Evolutionary conservation across 2,113 vertebrate species (phyloP), one percentile per base, ranked within the genome.

Genomic region (Abramis brama): DNA sequence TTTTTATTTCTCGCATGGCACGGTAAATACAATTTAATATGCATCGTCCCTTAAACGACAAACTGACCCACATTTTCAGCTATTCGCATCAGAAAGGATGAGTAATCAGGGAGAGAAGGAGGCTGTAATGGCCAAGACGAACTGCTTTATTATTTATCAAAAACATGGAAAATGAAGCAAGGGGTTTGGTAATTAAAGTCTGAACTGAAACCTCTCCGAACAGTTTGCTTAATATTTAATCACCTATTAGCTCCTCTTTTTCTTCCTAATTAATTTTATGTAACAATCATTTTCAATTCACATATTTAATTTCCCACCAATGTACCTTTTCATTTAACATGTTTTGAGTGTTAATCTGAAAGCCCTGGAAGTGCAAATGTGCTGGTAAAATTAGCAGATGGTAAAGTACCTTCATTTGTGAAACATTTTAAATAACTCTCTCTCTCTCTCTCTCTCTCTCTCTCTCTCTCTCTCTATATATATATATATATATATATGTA

Each of bases 171-270:
- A 87, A 87, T 87, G 78, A 88, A 89, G 76, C 55, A 23, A 75
- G 27, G 9, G 76, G 82, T 86, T 87, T 76, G 76, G 86, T 86
- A 86, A 91, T 87, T 86, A 89, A 79, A 75, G 77, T 87, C 83
- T 86, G 77, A 82, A 79, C 85, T 39, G 60, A 88, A 87, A 86
- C 71, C 84, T 89, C 83, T 89, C 88, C 71, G 87, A 88, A 86
- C 82, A 19, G 30, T 87, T 87, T 78, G 21, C 73, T 91, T 88
- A 93, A 92, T 93, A 88, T 92, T 93, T 92, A 89, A 93, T 87
- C 87, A 90, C 78, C 84, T 90, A 91, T 92, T 90, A 91, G 87
- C 81, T 90, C 86, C 43, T 89, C 57, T 86, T 71, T 82, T 76
- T 84, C 78, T 79, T 45, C 90, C 85, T 88, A 90, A 92, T 92